phyloP scores from a whole-genome alignment of 2,797 vertebrate genomes.

The Peromyscus nudipes region DNA sequence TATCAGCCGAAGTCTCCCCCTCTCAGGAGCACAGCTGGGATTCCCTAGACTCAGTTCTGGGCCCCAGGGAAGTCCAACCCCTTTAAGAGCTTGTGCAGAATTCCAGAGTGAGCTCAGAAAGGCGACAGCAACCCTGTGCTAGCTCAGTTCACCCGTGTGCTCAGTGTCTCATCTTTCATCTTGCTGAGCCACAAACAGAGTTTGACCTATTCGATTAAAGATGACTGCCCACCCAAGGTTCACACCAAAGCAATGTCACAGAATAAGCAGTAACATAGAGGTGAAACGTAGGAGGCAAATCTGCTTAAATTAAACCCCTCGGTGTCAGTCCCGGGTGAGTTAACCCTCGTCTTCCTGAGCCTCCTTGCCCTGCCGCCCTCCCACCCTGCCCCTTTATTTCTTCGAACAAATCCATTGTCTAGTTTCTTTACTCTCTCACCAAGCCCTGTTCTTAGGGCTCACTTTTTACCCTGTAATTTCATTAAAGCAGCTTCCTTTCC shows the following conservation, averaged over 20 bases:
- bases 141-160: not conserved
- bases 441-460: not conserved
- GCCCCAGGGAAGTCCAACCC: not conserved
- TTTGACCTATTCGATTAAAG: not conserved
- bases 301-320: not conserved
- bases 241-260: not conserved
- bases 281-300: not conserved
- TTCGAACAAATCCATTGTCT: not conserved
- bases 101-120: not conserved
- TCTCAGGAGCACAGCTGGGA: not conserved
- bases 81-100: not conserved
- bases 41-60: not conserved
- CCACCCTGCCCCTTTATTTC: not conserved
- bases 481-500: not conserved
- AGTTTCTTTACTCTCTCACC: not conserved
- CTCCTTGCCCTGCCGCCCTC: not conserved
- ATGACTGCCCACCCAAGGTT: not conserved
- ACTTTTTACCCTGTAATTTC: not conserved
- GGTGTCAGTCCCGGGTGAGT: not conserved
- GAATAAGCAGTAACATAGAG: not conserved
- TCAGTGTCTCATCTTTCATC: not conserved
- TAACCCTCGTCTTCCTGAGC: not conserved
- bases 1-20: not conserved
- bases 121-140: not conserved
- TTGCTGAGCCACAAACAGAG: not conserved